Evolutionary conservation across 2,888 invertebrate species (phyloP), one percentile per base, ranked within the genome.

Genomic region (Morpho deidamia): DNA sequence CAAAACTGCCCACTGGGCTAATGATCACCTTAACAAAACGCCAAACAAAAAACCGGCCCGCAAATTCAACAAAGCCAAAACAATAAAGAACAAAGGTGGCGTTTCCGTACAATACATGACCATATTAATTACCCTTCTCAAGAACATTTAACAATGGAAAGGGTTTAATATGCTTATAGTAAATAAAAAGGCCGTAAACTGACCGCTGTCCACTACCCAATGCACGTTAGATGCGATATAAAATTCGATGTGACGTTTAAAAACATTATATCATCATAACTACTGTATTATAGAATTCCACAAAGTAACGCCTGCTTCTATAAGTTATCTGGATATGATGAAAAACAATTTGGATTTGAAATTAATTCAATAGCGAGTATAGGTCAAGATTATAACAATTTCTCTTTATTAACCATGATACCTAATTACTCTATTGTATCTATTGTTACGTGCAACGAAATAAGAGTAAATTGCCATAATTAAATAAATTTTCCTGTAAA

Each of bases 111-210:
- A 88, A 89, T 83, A 67, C 76, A 72, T 63, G 63, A 67, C 76
- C 74, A 76, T 86, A 89, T 88, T 89, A 88, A 89, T 89, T 88
- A 88, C 87, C 85, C 81, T 78, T 71, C 74, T 79, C 71, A 72
- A 78, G 76, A 76, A 75, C 68, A 68, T 62, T 56, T 65, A 63
- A 81, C 81, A 81, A 82, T 71, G 61, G 74, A 76, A 81, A 74
- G 86, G 87, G 85, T 88, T 86, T 86, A 87, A 87, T 86, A 86
- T 78, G 83, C 81, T 85, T 81, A 78, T 66, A 77, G 83, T 83
- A 85, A 87, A 88, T 87, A 88, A 81, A 83, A 78, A 74, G 74
- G 63, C 63, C 73, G 74, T 81, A 81, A 77, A 80, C 76, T 86
- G 86, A 83, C 86, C 85, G 70, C 72, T 83, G 83, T 71, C 76